Percentiles rank a stretch among this genome's conserved stretches.
phyloP scores from a whole-genome alignment of 2,113 vertebrate species.

The Dipodomys stephensi region DNA sequence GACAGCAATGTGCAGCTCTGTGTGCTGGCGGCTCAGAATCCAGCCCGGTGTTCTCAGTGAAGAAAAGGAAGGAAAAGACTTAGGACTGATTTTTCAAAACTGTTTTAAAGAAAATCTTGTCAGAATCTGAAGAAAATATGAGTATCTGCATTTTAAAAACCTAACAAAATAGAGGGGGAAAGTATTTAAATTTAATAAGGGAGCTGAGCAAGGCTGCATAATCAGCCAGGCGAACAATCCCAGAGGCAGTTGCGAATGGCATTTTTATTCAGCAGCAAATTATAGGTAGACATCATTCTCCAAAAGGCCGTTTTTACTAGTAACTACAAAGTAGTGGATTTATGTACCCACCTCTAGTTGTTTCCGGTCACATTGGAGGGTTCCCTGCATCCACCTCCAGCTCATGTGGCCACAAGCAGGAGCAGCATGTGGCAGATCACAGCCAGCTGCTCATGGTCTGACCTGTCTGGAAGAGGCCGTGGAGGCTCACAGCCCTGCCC shows the following conservation, averaged over 20 bases:
- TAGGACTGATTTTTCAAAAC: background rate
- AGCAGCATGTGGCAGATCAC: too few species aligned
- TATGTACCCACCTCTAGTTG: too few species aligned
- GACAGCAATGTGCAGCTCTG: background rate
- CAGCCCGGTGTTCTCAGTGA: background rate
- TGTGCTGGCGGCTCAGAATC: background rate
- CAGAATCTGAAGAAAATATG: background rate
- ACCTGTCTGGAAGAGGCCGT: background rate
- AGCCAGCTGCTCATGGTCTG: background rate
- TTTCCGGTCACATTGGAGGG: too few species aligned
- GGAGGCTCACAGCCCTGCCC: too few species aligned
- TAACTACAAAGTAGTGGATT: background rate
- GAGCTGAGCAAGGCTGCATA: background rate
- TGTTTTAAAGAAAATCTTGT: background rate
- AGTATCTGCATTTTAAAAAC: background rate
- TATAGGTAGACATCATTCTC: background rate
- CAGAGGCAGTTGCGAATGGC: background rate
- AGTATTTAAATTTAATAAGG: background rate
- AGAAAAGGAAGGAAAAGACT: background rate
- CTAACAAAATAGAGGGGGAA: background rate
- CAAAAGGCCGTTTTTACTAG: background rate
- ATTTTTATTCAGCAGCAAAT: background rate
- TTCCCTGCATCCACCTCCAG: too few species aligned
- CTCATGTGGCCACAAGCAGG: too few species aligned
- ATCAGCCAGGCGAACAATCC: background rate